Evolutionary conservation across 2,797 vertebrate species (phyloP), one percentile per base, ranked within the genome.

Genomic region (Megaceryle alcyon): DNA sequence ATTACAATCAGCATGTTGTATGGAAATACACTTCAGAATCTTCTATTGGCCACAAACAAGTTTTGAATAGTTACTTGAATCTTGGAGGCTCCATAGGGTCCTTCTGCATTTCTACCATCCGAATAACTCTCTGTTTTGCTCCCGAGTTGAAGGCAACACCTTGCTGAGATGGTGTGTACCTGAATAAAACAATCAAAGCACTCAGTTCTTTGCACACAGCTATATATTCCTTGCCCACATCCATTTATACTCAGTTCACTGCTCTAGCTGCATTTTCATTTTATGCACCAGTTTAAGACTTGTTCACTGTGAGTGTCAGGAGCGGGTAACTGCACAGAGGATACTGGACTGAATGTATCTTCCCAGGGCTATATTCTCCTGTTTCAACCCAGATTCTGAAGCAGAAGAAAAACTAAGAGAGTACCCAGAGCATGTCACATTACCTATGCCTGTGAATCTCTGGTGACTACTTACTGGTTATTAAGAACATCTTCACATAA

Each of bases 41-140:
- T 84, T 77, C 12, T 82, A 53, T 29, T 57, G 97, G 56, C 44
- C 60, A 49, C n/a, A 37, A 63, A 71, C 9, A 75, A 83, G 46
- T 60, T 83, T 44, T 87, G 49, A 69, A 82, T 65, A 97, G 96
- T 97, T 98, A 99, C 99, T 99, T 99, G 95, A 99, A 99, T 63
- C 99, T 98, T 65, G 99, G 99, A 19, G 99, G 99, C 68, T 99
- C 99, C 99, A 99, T 99, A 12, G 99, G 99, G 92, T 99, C 99
- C 95, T 99, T 99, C 97, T 99, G 99, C 99, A 99, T 99, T 97
- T 99, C 99, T 94, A 99, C 99, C 99, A 99, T 99, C 16, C 99
- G 98, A 97, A 99, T 99, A 91, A 99, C 99, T 88, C 99, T 98
- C 92, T 99, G 99, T 97, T 99, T 99, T 91, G 99, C 99, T 84